A percentile compares a stretch with the other conserved stretches of the same genome.
Conservation (phyloP, 2,113 vertebrate genomes). For the Lipotes vexillifer region DNA sequence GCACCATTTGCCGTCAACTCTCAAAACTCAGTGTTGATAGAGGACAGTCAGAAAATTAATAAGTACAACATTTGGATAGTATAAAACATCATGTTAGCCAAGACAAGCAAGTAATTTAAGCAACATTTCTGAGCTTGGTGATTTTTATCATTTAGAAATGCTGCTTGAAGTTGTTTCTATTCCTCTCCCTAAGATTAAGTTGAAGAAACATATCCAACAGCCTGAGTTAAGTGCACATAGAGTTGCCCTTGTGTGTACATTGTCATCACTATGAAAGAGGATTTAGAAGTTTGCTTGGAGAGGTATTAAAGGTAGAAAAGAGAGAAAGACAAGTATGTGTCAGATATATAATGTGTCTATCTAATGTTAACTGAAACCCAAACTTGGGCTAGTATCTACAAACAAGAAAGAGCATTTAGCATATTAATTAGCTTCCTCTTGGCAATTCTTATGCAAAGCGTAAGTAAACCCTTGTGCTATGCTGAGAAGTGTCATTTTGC, state of each 20-base stretch:
- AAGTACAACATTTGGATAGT: not conserved
- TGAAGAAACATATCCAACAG: not conserved
- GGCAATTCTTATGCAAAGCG: not conserved
- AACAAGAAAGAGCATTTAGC: not conserved
- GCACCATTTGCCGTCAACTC: not conserved
- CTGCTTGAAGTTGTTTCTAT: not conserved
- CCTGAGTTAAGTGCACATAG: not conserved
- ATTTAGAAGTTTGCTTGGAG: not conserved
- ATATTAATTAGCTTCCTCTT: constrained; percentile 9
- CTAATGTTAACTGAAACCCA: not conserved
- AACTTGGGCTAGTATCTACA: not conserved
- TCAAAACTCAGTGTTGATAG: not conserved
- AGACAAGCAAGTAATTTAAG: not conserved
- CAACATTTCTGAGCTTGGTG: not conserved
- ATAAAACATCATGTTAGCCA: not conserved
- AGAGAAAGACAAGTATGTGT: not conserved
- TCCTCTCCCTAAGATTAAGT: not conserved
- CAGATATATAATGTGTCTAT: too few relatives aligned
- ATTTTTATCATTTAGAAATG: not conserved
- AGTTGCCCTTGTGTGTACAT: not conserved
- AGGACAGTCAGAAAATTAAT: not conserved
- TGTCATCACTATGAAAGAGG: not conserved
- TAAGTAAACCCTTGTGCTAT: not conserved
- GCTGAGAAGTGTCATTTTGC: not conserved
- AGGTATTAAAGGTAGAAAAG: not conserved